Evolutionary conservation across 92 coral and sea anemone genomes (phyloP), one percentile per base, ranked within the genome.

Genomic region (Muricea muricata): DNA sequence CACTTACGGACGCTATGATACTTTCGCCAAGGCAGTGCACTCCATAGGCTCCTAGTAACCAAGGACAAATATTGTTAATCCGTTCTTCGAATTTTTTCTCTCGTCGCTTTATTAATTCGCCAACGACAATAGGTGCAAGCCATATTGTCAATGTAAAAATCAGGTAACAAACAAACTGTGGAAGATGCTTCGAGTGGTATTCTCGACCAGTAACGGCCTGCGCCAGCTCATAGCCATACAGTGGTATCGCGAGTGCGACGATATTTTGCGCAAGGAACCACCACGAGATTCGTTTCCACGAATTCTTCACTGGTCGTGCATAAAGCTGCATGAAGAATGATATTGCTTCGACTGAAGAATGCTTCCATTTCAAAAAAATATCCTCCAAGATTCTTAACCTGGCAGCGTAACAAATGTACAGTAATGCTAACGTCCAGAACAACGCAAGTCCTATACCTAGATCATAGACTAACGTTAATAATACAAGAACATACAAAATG

Each of bases 191-290:
- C 13, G 69, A 54, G 18, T 77, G 46, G 68, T 56, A 56, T 12
- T 30, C 69, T 14, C 29, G 31, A 25, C 82, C 67, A 33, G 67
- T 12, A 17, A 77, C 1, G 3, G 67, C 82, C 67, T 55, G 50
- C 18, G 82, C 82, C 69, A 77, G 82, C 48, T 77, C 69, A 50
- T 54, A 77, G 33, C 82, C 82, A 48, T 77, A 77, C 82, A 77
- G 82, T 70, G 82, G 82, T 55, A 77, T 55, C 29, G 82, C 82
- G 18, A 77, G 47, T 15, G 48, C 82, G 26, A 77, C 39, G 40
- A 77, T 31, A 41, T 77, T 77, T 32, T 77, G 82, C 82, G 32
- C 82, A 48, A 77, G 68, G 30, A 77, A 77, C n/a, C n/a, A n/a
- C n/a, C n/a, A n/a, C n/a, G n/a, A n/a, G n/a, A n/a, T n/a, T n/a